phyloP scores from a whole-genome alignment of 2,797 vertebrate genomes.

The Aotus griseimembra region DNA sequence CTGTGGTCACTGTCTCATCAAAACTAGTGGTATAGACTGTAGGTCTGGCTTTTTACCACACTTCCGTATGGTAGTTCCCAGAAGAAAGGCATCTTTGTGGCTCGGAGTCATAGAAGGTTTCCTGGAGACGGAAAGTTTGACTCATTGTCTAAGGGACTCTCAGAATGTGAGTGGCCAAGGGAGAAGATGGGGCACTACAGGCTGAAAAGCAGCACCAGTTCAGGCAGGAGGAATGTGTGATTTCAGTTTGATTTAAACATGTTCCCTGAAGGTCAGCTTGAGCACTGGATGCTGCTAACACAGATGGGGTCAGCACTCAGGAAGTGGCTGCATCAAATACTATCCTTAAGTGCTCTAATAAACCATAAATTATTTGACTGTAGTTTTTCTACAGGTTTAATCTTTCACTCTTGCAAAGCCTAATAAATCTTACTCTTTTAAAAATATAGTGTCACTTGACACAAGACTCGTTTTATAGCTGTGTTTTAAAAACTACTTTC shows the following conservation, averaged over 20 bases:
- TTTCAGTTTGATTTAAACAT: neutral
- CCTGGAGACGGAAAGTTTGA: neutral
- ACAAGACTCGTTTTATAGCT: neutral
- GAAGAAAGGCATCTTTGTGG: neutral
- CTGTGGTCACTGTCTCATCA: neutral
- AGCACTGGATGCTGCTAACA: neutral
- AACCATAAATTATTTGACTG: neutral
- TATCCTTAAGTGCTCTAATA: neutral
- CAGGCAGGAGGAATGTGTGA: neutral
- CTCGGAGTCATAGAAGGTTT: neutral
- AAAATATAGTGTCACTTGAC: neutral
- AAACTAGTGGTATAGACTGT: neutral
- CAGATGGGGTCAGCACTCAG: neutral
- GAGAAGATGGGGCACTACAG: accelerated
- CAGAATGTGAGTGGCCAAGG: neutral
- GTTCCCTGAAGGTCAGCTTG: neutral
- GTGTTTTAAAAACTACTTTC: neutral
- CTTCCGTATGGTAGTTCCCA: neutral
- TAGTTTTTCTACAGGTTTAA: conserved; percentile 31
- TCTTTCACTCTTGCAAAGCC: conserved; percentile 1
- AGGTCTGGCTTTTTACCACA: neutral
- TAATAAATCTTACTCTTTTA: conserved; percentile 29
- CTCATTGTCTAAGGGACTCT: neutral
- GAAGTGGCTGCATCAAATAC: neutral
- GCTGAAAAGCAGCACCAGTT: neutral